Evolutionary conservation across 2,797 vertebrate species (phyloP), one percentile per base, ranked within the genome.

Genomic region (Numenius phaeopus): DNA sequence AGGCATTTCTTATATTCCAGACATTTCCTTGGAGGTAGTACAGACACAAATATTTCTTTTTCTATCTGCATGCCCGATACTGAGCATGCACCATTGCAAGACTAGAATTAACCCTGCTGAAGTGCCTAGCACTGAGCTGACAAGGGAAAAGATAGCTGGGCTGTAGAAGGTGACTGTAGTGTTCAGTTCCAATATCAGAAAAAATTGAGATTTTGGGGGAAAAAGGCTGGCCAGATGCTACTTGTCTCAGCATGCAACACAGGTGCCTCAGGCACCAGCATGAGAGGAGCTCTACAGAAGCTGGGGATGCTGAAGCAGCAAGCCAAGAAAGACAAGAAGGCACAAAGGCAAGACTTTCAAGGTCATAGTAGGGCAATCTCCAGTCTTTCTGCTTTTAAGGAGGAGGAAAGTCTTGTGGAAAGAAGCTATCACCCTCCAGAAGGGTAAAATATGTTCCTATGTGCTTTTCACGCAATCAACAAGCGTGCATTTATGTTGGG

Each of bases 191-290:
- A 69, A 21, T 37, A 30, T 27, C 27, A 83, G 17, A 6, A 61
- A 65, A 77, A 62, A 7, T 0, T 15, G 15, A 32, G 3, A 11
- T 29, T 61, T 42, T 4, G 7, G 0, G 2, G 6, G 4, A 10
- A 8, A 62, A 72, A 54, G 5, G 0, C 39, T 64, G 62, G 7
- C 14, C 29, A 49, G 39, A 32, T 81, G 14, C 14, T 55, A 1
- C 9, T 9, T n/a, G 9, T 64, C 12, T 50, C 62, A 2, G 1
- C 14, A 27, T 15, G 26, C 22, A 70, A 37, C 21, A 29, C 30
- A 37, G 22, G 21, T 55, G 24, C 42, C 27, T 61, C 64, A 37
- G 27, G 13, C 27, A 32, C 23, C 44, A 40, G 49, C 34, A 9
- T 15, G 21, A 75, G 16, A 57, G 23, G 5, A 70, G 22, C 13